Conservation (phyloP, 1,140 invertebrate species). For the Maconellicoccus hirsutus region DNA sequence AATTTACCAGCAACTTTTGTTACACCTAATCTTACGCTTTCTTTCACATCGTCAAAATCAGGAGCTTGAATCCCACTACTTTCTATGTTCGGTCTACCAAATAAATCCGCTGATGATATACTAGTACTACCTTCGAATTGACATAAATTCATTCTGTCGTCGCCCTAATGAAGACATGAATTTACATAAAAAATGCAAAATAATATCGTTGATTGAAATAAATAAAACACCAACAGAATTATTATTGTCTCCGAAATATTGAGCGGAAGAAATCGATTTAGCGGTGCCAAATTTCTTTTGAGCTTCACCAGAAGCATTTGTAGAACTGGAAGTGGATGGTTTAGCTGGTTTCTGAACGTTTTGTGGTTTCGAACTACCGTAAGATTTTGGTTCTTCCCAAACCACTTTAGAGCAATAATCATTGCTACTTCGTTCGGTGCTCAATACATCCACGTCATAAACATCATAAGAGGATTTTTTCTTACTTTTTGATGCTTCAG, state of each 20-base stretch:
- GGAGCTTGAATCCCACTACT: conserved; percentile 41
- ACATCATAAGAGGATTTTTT: background rate
- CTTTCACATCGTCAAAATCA: conserved; percentile 87
- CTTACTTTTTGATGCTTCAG: background rate
- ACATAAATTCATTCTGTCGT: conserved; percentile 51
- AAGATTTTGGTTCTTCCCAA: conserved; percentile 14
- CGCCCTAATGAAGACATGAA: conserved; percentile 39
- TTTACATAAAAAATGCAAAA: no score
- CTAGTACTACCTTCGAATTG: conserved; percentile 80
- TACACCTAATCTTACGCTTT: conserved; percentile 90
- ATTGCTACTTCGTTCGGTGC: background rate
- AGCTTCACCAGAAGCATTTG: conserved; percentile 41
- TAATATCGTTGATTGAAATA: conserved; percentile 32
- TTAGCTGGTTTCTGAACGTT: background rate
- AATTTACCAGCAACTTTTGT: conserved; percentile 90
- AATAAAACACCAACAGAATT: conserved; percentile 31
- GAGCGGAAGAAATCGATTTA: conserved; percentile 95
- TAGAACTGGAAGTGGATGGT: background rate
- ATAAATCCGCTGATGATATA: conserved; percentile 94
- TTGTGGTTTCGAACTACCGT: background rate
- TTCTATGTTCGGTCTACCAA: conserved; percentile 48
- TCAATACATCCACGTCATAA: background rate
- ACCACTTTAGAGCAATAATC: background rate
- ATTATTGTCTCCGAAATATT: conserved; percentile 66
- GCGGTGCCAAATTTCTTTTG: conserved; percentile 92